phyloP scores from a whole-genome alignment of 2,888 invertebrate species.

The Idaea biselata region DNA sequence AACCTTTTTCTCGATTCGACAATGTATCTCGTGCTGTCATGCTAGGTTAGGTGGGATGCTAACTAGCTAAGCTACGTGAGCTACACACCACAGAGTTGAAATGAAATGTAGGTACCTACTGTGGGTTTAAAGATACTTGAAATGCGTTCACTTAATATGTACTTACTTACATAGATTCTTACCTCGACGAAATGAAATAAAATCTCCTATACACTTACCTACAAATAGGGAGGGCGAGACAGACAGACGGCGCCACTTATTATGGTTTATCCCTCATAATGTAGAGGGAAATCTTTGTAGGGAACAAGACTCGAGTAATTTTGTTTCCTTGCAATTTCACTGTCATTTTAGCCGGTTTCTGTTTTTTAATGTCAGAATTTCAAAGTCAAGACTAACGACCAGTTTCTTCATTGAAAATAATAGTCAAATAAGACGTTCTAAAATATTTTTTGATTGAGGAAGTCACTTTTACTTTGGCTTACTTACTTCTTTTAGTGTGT shows the following conservation, averaged over 20 bases:
- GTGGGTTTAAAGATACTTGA: not conserved
- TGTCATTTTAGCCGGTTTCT: not conserved
- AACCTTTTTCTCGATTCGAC: no score
- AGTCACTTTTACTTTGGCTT: no score
- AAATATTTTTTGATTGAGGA: no score
- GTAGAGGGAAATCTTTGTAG: constrained; percentile 15
- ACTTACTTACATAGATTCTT: not conserved
- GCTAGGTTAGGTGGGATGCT: no score
- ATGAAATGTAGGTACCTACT: not conserved
- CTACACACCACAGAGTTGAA: no score
- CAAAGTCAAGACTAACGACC: not conserved
- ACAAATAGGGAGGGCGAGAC: constrained; percentile 13
- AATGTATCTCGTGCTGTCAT: no score
- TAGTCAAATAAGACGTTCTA: no score
- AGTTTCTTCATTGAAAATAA: no score
- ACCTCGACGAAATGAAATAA: not conserved
- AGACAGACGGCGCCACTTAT: constrained; percentile 21
- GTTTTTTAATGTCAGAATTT: not conserved
- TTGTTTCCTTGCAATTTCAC: constrained; percentile 6
- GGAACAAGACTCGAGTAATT: constrained; percentile 12
- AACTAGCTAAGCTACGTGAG: no score
- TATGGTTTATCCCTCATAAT: constrained; percentile 18
- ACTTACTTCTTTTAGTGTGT: no score
- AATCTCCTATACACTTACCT: constrained; percentile 4
- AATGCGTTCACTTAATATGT: not conserved